These are phyloP conservation scores for Asarcornis scutulata DNA, from an alignment of 2,113 vertebrate species.

Conservation along the genomic window DNA sequence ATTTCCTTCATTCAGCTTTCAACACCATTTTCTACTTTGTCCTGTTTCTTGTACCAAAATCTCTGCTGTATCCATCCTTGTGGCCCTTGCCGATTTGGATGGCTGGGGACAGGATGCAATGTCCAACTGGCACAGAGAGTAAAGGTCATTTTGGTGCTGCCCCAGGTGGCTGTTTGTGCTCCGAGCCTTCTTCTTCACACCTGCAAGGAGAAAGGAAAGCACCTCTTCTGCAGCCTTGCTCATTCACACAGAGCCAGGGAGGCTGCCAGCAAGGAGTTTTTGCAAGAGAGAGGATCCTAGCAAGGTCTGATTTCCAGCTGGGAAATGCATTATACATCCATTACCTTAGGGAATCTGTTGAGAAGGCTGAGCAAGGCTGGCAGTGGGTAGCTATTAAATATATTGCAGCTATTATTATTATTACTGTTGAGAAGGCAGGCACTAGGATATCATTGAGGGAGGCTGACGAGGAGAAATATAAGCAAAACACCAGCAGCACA, in stretches of 20 bases:
- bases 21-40: background rate
- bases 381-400: slow-evolving; percentile 66
- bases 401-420: slow-evolving; percentile 66
- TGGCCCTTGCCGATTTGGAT: background rate
- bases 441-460: slow-evolving; percentile 14
- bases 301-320: slow-evolving; percentile 38
- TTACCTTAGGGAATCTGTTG: slow-evolving; percentile 52
- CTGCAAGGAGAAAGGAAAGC: background rate
- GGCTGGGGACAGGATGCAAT: background rate
- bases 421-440: slow-evolving; percentile 51
- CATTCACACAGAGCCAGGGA: slow-evolving; percentile 10
- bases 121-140: background rate
- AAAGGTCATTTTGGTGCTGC: rapidly evolving
- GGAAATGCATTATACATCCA: slow-evolving; percentile 65
- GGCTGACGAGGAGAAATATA: background rate
- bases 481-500: background rate
- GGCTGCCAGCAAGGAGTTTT: slow-evolving; percentile 26
- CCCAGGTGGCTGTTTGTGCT: background rate
- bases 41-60: background rate
- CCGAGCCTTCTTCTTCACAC: background rate
- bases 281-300: slow-evolving; percentile 1
- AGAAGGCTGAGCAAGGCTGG: slow-evolving; percentile 57
- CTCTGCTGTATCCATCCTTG: background rate
- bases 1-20: background rate
- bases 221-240: background rate